Evolutionary conservation across 2,113 vertebrate species (phyloP).

Genomic region (Corydoras sp.): DNA sequence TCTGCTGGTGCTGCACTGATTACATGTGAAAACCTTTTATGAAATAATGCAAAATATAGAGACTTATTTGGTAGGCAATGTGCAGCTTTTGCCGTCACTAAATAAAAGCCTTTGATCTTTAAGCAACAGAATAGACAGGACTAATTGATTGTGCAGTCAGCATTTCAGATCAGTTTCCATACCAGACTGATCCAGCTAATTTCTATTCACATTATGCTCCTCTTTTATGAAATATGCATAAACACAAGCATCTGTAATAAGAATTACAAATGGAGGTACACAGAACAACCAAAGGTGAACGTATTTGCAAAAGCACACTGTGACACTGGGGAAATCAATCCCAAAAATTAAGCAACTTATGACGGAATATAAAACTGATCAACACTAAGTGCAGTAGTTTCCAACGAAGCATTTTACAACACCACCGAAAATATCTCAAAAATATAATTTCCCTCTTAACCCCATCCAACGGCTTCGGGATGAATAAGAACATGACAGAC

Average conservation of each 20-base stretch:
- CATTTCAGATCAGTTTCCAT: slow-evolving; percentile 15
- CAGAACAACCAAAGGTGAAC: slow-evolving; percentile 20
- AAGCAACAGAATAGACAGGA: slow-evolving; percentile 18
- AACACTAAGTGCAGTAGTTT: too few relatives aligned
- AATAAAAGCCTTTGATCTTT: slow-evolving; percentile 8
- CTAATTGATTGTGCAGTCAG: slow-evolving; percentile 24
- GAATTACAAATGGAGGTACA: slow-evolving; percentile 13
- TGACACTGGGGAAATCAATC: not conserved
- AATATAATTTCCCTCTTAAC: too few relatives aligned
- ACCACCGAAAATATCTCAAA: too few relatives aligned
- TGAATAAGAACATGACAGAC: too few relatives aligned
- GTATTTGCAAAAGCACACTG: not conserved
- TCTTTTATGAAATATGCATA: slow-evolving; percentile 26
- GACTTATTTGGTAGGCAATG: slow-evolving; percentile 10
- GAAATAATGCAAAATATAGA: too few relatives aligned
- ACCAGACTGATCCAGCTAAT: slow-evolving; percentile 15
- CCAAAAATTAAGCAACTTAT: too few relatives aligned
- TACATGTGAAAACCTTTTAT: too few relatives aligned
- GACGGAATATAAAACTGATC: too few relatives aligned
- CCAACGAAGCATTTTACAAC: too few relatives aligned
- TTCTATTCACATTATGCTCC: slow-evolving; percentile 28
- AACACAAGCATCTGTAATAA: slow-evolving; percentile 20
- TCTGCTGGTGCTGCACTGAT: not conserved
- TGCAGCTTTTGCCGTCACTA: not conserved
- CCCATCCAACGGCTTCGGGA: too few relatives aligned